Conservation (phyloP, 2,888 invertebrate genomes). For the Lypha dubia region DNA sequence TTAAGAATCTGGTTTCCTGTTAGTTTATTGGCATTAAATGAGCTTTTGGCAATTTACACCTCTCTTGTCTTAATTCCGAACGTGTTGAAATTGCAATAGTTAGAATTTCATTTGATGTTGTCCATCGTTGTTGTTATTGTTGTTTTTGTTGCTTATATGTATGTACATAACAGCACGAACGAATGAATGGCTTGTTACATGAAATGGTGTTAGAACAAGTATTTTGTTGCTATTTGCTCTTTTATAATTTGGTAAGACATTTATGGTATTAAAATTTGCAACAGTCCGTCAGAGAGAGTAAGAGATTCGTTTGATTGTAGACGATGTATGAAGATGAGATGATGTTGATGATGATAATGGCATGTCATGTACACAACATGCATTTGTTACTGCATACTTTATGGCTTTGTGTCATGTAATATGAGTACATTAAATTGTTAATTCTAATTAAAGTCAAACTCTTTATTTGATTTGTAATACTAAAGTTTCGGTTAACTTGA, state of each 20-base stretch:
- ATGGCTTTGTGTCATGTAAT: neutral
- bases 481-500: neutral
- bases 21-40: conserved; percentile 75
- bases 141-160: conserved; percentile 43
- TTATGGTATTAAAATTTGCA: conserved; percentile 65
- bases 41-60: conserved; percentile 77
- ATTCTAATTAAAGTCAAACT: neutral
- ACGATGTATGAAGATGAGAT: neutral
- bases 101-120: conserved; percentile 63
- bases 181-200: conserved; percentile 12
- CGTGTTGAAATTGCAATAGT: conserved; percentile 70
- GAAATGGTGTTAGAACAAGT: conserved; percentile 23
- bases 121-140: conserved; percentile 40
- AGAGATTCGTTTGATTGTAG: neutral
- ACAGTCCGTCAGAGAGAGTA: neutral
- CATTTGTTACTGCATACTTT: neutral
- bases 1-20: conserved; percentile 68
- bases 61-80: conserved; percentile 73
- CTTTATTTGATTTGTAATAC: neutral
- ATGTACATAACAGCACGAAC: neutral
- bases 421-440: neutral
- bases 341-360: conserved; percentile 9
- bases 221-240: conserved; percentile 54
- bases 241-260: conserved; percentile 72
- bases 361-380: neutral